Evolutionary conservation across 2,888 invertebrate species (phyloP).

Genomic region (Xiphydria camelus): DNA sequence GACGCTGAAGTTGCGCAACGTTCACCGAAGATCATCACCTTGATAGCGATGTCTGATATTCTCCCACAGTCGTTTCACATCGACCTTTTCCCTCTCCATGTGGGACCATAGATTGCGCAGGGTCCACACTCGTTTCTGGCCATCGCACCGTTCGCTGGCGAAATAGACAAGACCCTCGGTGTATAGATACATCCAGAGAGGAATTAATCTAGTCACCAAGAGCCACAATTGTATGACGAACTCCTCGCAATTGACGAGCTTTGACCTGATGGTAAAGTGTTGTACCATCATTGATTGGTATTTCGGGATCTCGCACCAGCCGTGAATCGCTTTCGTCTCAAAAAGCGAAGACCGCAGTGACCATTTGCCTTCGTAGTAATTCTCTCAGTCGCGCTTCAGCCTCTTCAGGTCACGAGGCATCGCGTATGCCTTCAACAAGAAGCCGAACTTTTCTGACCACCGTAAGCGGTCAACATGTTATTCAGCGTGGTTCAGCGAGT

Average conservation of each 20-base stretch:
- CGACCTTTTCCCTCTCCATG: constrained; percentile 69
- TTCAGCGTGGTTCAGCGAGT: no score
- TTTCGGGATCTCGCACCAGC: constrained; percentile 57
- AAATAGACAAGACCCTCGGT: constrained; percentile 91
- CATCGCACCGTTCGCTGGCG: no score
- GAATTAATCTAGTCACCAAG: constrained; percentile 88
- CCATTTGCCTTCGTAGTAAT: no score
- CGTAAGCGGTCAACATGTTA: no score
- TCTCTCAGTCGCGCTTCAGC: no score
- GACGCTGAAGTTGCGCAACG: no score
- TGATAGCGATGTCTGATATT: constrained; percentile 84
- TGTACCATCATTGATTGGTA: constrained; percentile 86
- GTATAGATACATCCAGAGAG: constrained; percentile 85
- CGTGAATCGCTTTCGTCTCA: constrained; percentile 32
- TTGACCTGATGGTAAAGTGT: constrained; percentile 76
- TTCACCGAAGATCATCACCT: constrained; percentile 86
- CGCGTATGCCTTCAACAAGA: no score
- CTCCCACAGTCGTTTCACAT: constrained; percentile 76
- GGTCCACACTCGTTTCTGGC: no score
- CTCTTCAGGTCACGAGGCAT: no score
- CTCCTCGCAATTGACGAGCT: constrained; percentile 88
- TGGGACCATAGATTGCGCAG: constrained; percentile 54
- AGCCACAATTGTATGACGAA: constrained; percentile 94
- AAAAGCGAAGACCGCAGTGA: no score
- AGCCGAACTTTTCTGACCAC: no score